Conservation (phyloP, 2,797 vertebrate species). For the Catharus ustulatus region DNA sequence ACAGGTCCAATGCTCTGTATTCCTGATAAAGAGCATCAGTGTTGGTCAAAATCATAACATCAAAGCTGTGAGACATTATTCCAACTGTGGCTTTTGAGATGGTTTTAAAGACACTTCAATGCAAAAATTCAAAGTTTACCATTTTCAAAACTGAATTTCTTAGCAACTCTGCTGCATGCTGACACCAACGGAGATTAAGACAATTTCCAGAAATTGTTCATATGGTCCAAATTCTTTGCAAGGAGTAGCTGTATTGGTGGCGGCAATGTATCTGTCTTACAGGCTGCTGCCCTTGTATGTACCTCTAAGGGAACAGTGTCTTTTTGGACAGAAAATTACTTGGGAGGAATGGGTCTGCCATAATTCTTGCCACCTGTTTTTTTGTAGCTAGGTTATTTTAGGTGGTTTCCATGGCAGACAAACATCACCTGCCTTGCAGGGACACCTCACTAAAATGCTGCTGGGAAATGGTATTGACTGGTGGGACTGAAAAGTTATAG, state of each 20-base stretch:
- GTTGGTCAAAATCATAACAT: neutral
- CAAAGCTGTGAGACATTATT: neutral
- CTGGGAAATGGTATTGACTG: neutral
- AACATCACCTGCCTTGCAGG: neutral
- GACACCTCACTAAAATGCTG: neutral
- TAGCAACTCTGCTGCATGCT: neutral
- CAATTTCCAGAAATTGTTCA: neutral
- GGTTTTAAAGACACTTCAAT: neutral
- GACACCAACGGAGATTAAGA: neutral
- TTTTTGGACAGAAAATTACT: neutral
- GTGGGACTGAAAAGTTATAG: neutral
- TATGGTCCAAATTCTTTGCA: neutral
- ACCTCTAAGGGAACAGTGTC: accelerated
- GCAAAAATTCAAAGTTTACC: neutral
- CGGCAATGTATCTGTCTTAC: neutral
- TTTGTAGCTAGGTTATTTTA: neutral
- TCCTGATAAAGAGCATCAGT: neutral
- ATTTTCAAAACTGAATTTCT: neutral
- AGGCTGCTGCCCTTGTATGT: neutral
- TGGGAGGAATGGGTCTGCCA: neutral
- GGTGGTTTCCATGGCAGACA: neutral
- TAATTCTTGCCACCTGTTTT: neutral
- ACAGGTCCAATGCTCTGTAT: neutral
- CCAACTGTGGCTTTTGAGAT: neutral
- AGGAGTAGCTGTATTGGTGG: neutral